A percentile compares a stretch with the other conserved stretches of the same genome.
phyloP scores from a whole-genome alignment of 2,888 invertebrate species.

The Napeogenes sylphis region DNA sequence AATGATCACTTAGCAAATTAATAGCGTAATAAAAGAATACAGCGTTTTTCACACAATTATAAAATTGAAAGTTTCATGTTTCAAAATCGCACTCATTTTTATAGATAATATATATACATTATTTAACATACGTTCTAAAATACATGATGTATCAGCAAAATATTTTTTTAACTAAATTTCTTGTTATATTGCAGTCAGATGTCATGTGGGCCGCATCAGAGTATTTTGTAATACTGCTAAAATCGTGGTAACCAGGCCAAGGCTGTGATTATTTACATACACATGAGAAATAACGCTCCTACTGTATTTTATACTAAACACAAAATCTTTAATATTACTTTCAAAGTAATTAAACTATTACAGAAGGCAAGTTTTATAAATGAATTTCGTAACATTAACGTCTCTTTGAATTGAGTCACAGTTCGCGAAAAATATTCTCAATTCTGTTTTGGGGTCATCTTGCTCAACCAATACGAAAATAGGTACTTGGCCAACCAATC shows the following conservation, averaged over 20 bases:
- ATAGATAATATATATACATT: too few species aligned
- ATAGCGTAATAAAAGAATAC: too few species aligned
- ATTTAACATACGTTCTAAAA: not conserved
- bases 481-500: conserved; percentile 8
- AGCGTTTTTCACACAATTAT: too few species aligned
- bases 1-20: too few species aligned
- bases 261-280: conserved; percentile 71
- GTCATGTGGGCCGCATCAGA: conserved; percentile 52
- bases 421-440: conserved; percentile 2
- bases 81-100: too few species aligned
- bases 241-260: conserved; percentile 76
- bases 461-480: conserved; percentile 8
- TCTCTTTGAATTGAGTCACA: too few species aligned
- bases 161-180: not conserved
- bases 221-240: conserved; percentile 74
- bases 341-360: conserved; percentile 2
- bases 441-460: conserved; percentile 5
- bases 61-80: too few species aligned
- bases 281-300: conserved; percentile 69
- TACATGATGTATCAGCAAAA: too few species aligned
- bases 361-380: not conserved
- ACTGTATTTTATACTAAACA: conserved; percentile 28
- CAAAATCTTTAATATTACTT: conserved; percentile 17
- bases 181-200: conserved; percentile 14
- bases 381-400: too few species aligned